phyloP scores from a whole-genome alignment of 2,888 invertebrate species.

The Sarcophaga subvicina region DNA sequence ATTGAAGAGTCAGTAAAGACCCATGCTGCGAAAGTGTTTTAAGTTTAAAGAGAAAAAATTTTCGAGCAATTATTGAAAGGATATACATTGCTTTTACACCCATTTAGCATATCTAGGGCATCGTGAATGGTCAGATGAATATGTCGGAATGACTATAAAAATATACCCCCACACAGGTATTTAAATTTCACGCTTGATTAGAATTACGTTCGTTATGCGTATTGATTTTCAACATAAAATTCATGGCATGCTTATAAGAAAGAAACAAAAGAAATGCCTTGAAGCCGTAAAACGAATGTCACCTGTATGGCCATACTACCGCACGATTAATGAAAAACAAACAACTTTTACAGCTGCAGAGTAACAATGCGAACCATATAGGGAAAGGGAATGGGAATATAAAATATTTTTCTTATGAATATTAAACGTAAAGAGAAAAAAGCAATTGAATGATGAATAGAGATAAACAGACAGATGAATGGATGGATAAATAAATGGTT shows the following conservation, averaged over 20 bases:
- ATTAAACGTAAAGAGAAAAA: conserved; percentile 24
- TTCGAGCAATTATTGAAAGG: too few relatives aligned
- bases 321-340: conserved; percentile 56
- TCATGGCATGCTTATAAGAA: background rate
- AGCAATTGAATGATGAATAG: background rate
- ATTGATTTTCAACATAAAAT: background rate
- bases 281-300: background rate
- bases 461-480: background rate
- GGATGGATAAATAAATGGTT: background rate
- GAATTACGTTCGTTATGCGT: background rate
- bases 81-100: too few relatives aligned
- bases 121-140: too few relatives aligned
- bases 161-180: background rate
- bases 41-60: too few relatives aligned
- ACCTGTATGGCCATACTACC: conserved; percentile 5
- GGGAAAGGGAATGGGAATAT: too few relatives aligned
- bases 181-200: background rate
- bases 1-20: too few relatives aligned
- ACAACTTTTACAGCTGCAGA: conserved; percentile 2
- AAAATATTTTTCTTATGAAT: background rate
- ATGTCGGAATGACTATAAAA: too few relatives aligned
- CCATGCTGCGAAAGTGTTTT: too few relatives aligned
- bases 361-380: too few relatives aligned
- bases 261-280: background rate
- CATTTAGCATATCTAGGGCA: too few relatives aligned